Conservation (phyloP, 2,888 invertebrate species). For the Ectobius pallidus region DNA sequence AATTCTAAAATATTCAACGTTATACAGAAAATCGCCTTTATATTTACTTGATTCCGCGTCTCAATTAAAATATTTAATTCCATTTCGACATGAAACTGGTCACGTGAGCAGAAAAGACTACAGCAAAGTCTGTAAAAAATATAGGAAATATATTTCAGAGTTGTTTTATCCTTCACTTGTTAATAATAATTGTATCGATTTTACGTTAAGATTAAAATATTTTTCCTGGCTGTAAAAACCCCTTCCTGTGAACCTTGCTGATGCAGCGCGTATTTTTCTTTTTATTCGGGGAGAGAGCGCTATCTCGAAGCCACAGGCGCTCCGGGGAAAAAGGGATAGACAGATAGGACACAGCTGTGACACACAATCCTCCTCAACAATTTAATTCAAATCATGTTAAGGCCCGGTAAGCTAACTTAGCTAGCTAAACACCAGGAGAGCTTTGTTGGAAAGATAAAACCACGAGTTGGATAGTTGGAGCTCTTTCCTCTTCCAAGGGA, state of each 20-base stretch:
- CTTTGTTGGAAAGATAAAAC: neutral
- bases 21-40: too few species aligned
- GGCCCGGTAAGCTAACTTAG: neutral
- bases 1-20: too few species aligned
- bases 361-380: neutral
- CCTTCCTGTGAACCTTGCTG: neutral
- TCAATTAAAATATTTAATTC: too few species aligned
- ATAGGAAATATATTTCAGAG: too few species aligned
- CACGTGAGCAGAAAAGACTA: too few species aligned
- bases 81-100: too few species aligned
- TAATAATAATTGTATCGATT: too few species aligned
- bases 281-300: neutral
- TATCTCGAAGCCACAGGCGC: neutral
- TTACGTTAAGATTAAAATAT: too few species aligned
- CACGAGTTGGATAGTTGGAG: neutral
- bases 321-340: too few species aligned
- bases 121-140: too few species aligned
- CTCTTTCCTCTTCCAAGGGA: neutral
- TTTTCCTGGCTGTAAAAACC: neutral
- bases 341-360: neutral
- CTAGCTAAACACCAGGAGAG: neutral
- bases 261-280: neutral
- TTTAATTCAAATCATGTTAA: constrained; percentile 12
- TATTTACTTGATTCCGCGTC: too few species aligned
- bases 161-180: too few species aligned